Conservation (phyloP, 2,113 vertebrate species). For the Aleadryas rufinucha region DNA sequence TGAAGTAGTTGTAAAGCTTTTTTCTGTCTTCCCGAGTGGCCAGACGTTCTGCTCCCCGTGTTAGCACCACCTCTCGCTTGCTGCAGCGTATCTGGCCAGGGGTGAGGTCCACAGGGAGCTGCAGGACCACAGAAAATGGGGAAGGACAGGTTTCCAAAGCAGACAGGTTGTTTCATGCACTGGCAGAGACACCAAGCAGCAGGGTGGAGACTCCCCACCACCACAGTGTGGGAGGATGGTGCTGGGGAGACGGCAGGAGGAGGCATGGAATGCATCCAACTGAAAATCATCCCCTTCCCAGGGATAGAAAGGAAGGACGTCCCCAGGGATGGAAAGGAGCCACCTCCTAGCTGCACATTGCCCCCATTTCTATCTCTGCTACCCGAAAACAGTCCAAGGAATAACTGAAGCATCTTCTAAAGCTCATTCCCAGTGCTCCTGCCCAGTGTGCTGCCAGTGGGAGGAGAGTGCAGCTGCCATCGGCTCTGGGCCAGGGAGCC, state of each 20-base stretch:
- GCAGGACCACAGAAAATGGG: neutral
- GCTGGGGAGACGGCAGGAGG: neutral
- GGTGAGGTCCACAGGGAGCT: slow-evolving; percentile 76
- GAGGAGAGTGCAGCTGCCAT: accelerated
- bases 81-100: slow-evolving; percentile 83
- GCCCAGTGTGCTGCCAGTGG: accelerated
- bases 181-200: neutral
- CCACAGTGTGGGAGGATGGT: neutral
- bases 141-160: neutral
- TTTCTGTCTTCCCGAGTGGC: slow-evolving; percentile 65
- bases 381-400: neutral
- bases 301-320: neutral
- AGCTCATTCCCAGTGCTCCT: neutral
- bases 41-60: slow-evolving; percentile 56
- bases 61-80: slow-evolving; percentile 70
- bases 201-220: neutral
- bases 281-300: neutral
- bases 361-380: neutral
- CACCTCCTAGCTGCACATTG: neutral
- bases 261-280: neutral
- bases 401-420: neutral
- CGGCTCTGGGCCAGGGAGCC: neutral
- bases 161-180: neutral
- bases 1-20: slow-evolving; percentile 79
- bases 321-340: neutral